Percentiles rank a stretch among this genome's conserved stretches.
These are phyloP conservation scores for Caretta caretta DNA, from an alignment of 2,113 vertebrate species.

Conservation along the genomic window DNA sequence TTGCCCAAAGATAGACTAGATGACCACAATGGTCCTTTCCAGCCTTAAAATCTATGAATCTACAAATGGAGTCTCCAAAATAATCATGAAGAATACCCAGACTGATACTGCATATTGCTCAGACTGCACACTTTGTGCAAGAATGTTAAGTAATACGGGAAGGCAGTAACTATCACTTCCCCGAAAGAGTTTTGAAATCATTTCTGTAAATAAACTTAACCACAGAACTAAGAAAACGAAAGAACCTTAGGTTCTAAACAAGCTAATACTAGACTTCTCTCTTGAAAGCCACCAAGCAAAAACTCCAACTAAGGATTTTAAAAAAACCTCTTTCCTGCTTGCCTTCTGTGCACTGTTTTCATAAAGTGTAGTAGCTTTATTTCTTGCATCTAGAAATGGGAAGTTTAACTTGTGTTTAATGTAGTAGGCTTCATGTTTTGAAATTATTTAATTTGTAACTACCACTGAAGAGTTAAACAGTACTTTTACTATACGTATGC, in stretches of 20 bases:
- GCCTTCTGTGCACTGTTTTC: background rate
- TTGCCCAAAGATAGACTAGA: background rate
- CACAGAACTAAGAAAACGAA: slow-evolving; percentile 23
- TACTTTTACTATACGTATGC: no score
- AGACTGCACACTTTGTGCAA: background rate
- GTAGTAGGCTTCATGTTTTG: background rate
- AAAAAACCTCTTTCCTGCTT: background rate
- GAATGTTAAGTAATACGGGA: background rate
- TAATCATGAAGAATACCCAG: background rate
- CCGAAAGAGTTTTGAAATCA: slow-evolving; percentile 61
- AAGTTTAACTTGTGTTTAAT: background rate
- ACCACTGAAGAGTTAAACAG: no score
- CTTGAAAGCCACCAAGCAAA: background rate
- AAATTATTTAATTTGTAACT: background rate
- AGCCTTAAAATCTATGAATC: background rate
- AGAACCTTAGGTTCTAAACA: slow-evolving; percentile 18
- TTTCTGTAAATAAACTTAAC: slow-evolving; percentile 14
- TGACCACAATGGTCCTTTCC: background rate
- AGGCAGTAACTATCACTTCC: slow-evolving; percentile 37
- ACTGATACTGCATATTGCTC: background rate
- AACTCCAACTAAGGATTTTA: background rate
- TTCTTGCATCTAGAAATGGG: background rate
- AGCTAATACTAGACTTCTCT: background rate
- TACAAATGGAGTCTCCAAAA: background rate
- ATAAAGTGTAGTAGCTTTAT: background rate